These are phyloP conservation scores for Sesamia nonagrioides DNA, from an alignment of 1,140 invertebrate genomes.

Conservation along the genomic window DNA sequence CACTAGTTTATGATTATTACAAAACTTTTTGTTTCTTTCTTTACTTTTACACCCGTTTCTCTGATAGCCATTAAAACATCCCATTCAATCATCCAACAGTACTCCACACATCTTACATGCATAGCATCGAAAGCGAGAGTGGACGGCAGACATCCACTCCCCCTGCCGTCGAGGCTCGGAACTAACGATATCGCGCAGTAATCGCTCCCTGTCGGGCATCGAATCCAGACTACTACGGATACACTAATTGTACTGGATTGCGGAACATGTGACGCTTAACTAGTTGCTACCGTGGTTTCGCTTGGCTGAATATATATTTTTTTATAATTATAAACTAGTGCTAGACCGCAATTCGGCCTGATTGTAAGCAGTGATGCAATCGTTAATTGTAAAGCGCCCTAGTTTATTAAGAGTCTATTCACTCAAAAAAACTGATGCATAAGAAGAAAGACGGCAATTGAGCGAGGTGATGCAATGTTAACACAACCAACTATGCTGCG, in stretches of 20 bases:
- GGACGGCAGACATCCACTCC: background rate
- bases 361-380: too few relatives aligned
- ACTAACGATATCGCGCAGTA: conserved; percentile 20
- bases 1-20: too few relatives aligned
- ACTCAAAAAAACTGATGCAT: too few relatives aligned
- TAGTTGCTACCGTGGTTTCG: background rate
- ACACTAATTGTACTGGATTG: conserved; percentile 25
- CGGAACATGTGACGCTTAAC: background rate
- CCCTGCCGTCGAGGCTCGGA: background rate
- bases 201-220: conserved; percentile 5
- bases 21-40: too few relatives aligned
- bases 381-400: too few relatives aligned
- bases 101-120: background rate
- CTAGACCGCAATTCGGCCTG: too few relatives aligned
- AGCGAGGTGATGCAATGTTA: too few relatives aligned
- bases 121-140: conserved; percentile 15
- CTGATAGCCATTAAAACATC: background rate
- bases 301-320: background rate
- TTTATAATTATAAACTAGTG: too few relatives aligned
- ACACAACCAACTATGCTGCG: too few relatives aligned
- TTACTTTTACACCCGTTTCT: too few relatives aligned
- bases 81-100: background rate
- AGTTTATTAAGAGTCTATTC: too few relatives aligned
- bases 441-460: too few relatives aligned
- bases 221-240: background rate